Percentiles rank a stretch among this genome's conserved stretches.
These are phyloP conservation scores for Pseudorhiza aurosa DNA, from an alignment of 30 jellyfish, hydroid and myxozoan species.

Conservation along the genomic window DNA sequence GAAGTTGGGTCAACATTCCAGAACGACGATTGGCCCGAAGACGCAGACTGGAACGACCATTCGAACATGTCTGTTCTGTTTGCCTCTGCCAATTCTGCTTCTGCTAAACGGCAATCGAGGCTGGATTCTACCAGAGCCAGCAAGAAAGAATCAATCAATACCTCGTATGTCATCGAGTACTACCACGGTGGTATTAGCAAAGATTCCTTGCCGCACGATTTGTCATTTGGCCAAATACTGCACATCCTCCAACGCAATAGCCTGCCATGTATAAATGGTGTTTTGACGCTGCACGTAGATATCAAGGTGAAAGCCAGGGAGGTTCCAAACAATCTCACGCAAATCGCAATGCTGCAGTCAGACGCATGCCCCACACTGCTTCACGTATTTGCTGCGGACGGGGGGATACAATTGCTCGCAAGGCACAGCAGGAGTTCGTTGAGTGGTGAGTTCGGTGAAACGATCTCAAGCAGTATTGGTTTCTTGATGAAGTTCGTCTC, in stretches of 20 bases:
- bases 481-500: conserved; percentile 65
- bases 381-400: conserved; percentile 77
- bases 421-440: conserved; percentile 41
- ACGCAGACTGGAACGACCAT: conserved; percentile 19
- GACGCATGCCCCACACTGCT: conserved; percentile 69
- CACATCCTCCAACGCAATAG: conserved; percentile 26
- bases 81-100: conserved; percentile 69
- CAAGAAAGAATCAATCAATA: neutral
- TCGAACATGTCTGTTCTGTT: conserved; percentile 8
- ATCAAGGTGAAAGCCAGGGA: conserved; percentile 1
- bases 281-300: neutral
- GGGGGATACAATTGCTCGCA: conserved; percentile 84
- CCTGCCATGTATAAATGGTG: neutral
- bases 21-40: conserved; percentile 26
- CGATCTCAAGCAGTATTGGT: conserved; percentile 28
- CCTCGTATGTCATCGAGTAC: neutral
- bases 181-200: conserved; percentile 19
- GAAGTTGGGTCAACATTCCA: conserved; percentile 4
- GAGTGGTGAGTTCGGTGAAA: conserved; percentile 44
- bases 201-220: conserved; percentile 52
- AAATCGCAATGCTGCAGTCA: conserved; percentile 15
- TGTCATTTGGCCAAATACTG: conserved; percentile 74
- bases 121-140: neutral
- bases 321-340: neutral
- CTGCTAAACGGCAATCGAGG: conserved; percentile 67